Evolutionary conservation across 2,888 invertebrate species (phyloP).

Genomic region (Ametastegia equiseti): DNA sequence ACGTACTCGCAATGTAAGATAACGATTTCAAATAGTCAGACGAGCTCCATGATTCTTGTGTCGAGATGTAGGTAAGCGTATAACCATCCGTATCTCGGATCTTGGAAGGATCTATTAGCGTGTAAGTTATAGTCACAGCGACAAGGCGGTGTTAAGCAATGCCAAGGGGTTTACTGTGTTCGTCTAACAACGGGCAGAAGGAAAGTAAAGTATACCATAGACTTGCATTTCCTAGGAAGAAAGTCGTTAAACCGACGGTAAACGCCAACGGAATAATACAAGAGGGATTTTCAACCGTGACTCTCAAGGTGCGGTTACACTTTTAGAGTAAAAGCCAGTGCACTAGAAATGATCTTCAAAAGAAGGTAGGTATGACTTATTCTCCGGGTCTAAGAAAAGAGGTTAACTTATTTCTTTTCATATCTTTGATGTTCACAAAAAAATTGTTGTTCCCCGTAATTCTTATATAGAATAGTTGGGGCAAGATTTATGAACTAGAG

Average conservation of each 20-base stretch:
- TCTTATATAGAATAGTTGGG: not conserved
- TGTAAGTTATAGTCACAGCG: constrained; percentile 22
- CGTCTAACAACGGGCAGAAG: not conserved
- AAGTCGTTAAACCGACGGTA: constrained; percentile 26
- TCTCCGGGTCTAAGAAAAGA: not conserved
- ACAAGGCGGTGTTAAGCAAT: constrained; percentile 28
- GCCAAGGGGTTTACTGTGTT: constrained; percentile 25
- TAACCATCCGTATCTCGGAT: not conserved
- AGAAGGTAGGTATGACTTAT: not conserved
- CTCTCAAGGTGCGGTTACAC: constrained; percentile 5
- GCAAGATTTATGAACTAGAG: not conserved
- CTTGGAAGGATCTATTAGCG: constrained; percentile 11
- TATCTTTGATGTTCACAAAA: too few species aligned
- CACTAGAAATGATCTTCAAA: not conserved
- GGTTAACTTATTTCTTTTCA: not conserved
- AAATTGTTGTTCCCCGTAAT: too few species aligned
- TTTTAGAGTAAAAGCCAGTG: not conserved
- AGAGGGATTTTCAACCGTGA: not conserved
- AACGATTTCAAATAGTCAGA: not conserved
- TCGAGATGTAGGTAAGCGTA: not conserved
- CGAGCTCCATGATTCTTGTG: too few species aligned
- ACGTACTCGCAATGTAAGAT: not conserved
- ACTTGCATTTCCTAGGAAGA: constrained; percentile 22
- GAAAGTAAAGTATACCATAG: constrained; percentile 5
- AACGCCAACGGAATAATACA: constrained; percentile 21